Evolutionary conservation across 2,888 invertebrate genomes (phyloP), one percentile per base, ranked within the genome.

Genomic region (Cactoblastis cactorum): DNA sequence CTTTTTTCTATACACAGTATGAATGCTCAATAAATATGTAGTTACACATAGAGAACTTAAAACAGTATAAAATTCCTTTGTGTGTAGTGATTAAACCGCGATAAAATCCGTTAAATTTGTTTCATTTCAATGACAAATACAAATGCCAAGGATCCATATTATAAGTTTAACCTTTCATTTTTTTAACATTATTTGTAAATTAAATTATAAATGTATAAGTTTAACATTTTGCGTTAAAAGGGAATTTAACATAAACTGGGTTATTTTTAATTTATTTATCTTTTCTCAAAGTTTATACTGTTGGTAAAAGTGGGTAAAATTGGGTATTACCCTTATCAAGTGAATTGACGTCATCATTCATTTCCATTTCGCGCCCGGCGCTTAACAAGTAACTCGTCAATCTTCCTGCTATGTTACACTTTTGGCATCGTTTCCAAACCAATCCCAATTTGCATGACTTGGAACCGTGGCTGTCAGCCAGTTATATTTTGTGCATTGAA

Each of bases 341-440:
- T 38, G 34, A 47, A 48, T 47, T 50, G 38, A 48, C 47, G 64
- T 61, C 61, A 63, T 71, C 37, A 37, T 48, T 48, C 37, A 48
- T 48, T 69, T 70, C 63, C 59, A 66, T 67, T 71, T 59, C 57
- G 57, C 58, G 58, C 57, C 62, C 60, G 65, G 57, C 61, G 72
- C 74, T 67, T 80, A 80, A 71, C 77, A 78, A 78, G 75, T 70
- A 67, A 71, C 69, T 72, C 69, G 77, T 77, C 68, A 73, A 74
- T 75, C 69, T 74, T 73, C 58, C 61, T 65, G 63, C 71, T 74
- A 74, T 79, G 80, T 78, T 76, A 78, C 66, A 48, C 24, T 48
- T 35, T 84, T 85, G 84, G 83, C 83, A 83, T 76, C 73, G 74
- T 65, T 77, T 71, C 71, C 73, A 55, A 67, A 55, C 59, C 59